Percentiles rank a stretch among this genome's conserved stretches.
Conservation (phyloP, 2,888 invertebrate species). For the Junonia oenone region DNA sequence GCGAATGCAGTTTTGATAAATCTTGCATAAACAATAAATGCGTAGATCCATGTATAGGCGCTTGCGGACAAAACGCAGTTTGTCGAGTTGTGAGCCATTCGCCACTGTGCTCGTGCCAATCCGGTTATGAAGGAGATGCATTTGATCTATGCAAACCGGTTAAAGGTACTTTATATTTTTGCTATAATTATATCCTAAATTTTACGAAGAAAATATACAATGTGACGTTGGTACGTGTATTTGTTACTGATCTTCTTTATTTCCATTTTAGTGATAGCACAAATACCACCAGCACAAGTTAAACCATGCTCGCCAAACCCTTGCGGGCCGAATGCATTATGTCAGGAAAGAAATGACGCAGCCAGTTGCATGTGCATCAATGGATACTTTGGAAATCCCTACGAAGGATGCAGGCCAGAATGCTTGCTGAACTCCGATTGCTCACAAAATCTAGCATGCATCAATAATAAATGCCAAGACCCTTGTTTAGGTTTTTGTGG, state of each 20-base stretch:
- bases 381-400: conserved; percentile 85
- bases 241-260: too few relatives aligned
- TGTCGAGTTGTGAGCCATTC: conserved; percentile 92
- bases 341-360: conserved; percentile 82
- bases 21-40: conserved; percentile 90
- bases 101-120: conserved; percentile 89
- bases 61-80: conserved; percentile 87
- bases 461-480: conserved; percentile 83
- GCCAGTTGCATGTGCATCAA: conserved; percentile 85
- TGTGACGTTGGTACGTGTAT: too few relatives aligned
- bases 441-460: conserved; percentile 82
- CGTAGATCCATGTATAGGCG: conserved; percentile 88
- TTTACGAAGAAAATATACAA: not conserved
- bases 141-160: conserved; percentile 82
- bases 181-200: not conserved
- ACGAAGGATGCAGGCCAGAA: conserved; percentile 85
- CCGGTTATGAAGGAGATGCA: conserved; percentile 86
- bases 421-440: conserved; percentile 85
- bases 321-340: conserved; percentile 83
- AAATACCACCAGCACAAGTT: conserved; percentile 40
- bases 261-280: conserved; percentile 30
- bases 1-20: conserved; percentile 86
- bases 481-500: conserved; percentile 90
- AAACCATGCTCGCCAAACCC: conserved; percentile 81
- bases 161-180: conserved; percentile 42